These are phyloP conservation scores for Thyatira batis DNA, from an alignment of 2,888 invertebrate species.

Conservation along the genomic window DNA sequence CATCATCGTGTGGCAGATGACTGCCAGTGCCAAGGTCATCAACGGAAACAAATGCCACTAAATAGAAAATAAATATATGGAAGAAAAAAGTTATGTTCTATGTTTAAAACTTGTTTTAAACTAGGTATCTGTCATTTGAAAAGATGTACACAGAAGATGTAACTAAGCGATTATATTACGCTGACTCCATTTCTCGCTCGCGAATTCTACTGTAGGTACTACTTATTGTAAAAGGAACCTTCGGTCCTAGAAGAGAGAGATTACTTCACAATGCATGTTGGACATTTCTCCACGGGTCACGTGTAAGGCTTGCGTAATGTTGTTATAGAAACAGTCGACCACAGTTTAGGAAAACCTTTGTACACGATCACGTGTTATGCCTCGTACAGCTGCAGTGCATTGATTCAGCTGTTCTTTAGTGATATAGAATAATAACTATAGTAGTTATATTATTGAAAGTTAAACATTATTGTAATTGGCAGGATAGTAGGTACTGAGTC, in stretches of 20 bases:
- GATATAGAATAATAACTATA: not conserved
- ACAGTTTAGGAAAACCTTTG: not conserved
- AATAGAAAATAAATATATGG: too few species aligned
- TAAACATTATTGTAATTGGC: not conserved
- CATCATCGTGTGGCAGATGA: too few species aligned
- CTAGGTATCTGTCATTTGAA: too few species aligned
- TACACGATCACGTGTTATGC: not conserved
- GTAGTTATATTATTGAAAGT: not conserved
- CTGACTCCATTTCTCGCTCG: too few species aligned
- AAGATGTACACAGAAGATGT: too few species aligned
- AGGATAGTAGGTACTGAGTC: not conserved
- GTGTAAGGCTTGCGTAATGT: constrained; percentile 11
- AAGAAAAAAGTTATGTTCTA: too few species aligned
- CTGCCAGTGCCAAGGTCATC: too few species aligned
- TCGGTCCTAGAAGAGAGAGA: not conserved
- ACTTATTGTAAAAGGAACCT: not conserved
- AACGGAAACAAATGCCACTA: too few species aligned
- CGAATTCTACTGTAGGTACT: not conserved
- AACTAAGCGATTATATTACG: too few species aligned
- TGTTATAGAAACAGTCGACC: constrained; percentile 12
- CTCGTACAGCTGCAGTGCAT: not conserved
- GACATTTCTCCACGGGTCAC: not conserved
- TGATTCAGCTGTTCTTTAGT: not conserved
- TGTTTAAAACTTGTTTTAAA: too few species aligned
- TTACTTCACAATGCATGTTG: not conserved